Base-by-base conservation (phyloP, 2,888 invertebrate genomes). In the Drosophila testacea region DNA sequence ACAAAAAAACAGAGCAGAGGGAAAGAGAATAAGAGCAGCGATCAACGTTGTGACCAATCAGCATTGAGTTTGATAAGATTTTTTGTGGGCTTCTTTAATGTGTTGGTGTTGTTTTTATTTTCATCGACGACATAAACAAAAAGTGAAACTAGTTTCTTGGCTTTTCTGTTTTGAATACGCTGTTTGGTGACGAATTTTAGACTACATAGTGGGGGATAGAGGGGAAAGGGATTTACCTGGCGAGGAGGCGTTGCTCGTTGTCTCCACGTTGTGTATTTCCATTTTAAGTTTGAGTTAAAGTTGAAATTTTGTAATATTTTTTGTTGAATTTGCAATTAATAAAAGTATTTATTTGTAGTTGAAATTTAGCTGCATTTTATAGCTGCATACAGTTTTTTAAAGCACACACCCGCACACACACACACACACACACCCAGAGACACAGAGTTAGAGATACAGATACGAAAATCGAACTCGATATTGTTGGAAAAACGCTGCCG, bases 1-100 rank as follows among this genome's bases (percentile, higher is more conserved):
- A 73, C 32, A 50, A 50, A 66, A 69, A 68, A 65, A 68, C 7
- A n/a, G 9, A 36, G 30, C 4, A 39, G 22, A 60, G 52, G 51
- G 32, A 36, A 30, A 34, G 39, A 32, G 41, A 56, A 10, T n/a
- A 38, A 62, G 50, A 27, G 39, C 28, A 57, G 22, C 74, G 78
- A 88, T 76, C 85, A 66, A 38, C 28, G 52, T 32, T 34, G 50
- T 41, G 69, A 62, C 85, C 85, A 86, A 86, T 86, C 85, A 89
- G 88, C 73, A 39, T 27, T 48, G 64, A 73, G 71, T 89, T 77
- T 86, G 89, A 86, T 86, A 86, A 86, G 89, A 87, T 88, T 81
- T 77, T 84, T 62, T 56, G 38, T 54, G 47, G 6, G 34, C 9
- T n/a, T 10, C 28, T 5, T 32, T 32, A 32, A 7, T 32, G 32